These are phyloP conservation scores for Megastigmus dorsalis DNA, from an alignment of 2,888 invertebrate genomes.

Conservation along the genomic window DNA sequence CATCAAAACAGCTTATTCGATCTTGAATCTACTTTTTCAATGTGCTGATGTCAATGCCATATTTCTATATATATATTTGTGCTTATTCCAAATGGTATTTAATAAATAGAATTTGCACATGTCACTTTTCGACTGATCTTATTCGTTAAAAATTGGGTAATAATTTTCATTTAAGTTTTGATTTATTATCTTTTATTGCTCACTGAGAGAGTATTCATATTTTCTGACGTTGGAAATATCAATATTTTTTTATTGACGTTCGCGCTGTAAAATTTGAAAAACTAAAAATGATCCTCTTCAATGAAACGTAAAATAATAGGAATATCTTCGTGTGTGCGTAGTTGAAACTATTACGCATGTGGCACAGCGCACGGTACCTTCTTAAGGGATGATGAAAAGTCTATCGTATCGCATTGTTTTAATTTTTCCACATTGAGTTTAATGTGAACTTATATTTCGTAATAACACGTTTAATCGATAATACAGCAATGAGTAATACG, in stretches of 20 bases:
- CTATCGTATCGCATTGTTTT: constrained; percentile 44
- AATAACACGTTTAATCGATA: constrained; percentile 12
- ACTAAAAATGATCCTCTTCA: constrained; percentile 4
- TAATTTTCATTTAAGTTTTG: constrained; percentile 25
- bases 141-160: not conserved
- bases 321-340: constrained; percentile 1
- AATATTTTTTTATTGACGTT: not conserved
- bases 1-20: constrained; percentile 14
- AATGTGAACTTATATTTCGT: constrained; percentile 34
- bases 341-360: constrained; percentile 36
- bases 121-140: constrained; percentile 28
- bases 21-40: not conserved
- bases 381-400: constrained; percentile 8
- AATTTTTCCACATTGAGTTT: constrained; percentile 33
- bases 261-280: constrained; percentile 11
- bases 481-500: not conserved
- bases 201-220: not conserved
- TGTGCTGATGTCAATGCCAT: constrained; percentile 30
- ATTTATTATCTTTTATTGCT: constrained; percentile 10
- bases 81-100: constrained; percentile 31
- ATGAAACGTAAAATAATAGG: constrained; percentile 13
- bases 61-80: constrained; percentile 41
- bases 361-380: constrained; percentile 32
- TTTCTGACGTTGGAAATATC: not conserved
- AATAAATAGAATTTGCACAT: constrained; percentile 40